phyloP scores from a whole-genome alignment of 1,140 invertebrate species.

The Apis laboriosa region DNA sequence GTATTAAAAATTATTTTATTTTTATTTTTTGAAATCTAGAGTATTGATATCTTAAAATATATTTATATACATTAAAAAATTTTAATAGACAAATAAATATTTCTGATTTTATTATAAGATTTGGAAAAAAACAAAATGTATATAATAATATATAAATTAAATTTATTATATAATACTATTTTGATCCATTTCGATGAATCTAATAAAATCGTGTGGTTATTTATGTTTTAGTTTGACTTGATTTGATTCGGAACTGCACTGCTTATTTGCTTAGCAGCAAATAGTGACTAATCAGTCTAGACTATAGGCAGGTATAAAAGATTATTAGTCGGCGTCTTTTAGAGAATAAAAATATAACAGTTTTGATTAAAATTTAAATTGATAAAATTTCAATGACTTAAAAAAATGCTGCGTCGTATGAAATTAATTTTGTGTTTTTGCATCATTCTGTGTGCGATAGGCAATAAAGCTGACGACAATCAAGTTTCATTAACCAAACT shows the following conservation, averaged over 20 bases:
- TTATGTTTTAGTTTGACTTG: slow-evolving; percentile 25
- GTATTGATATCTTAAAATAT: neutral
- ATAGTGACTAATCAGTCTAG: slow-evolving; percentile 22
- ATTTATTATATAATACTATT: neutral
- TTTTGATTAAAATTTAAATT: slow-evolving; percentile 7
- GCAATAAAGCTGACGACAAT: slow-evolving; percentile 70
- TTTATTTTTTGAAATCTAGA: neutral
- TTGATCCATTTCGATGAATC: neutral
- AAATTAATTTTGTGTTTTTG: slow-evolving; percentile 70
- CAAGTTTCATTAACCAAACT: slow-evolving; percentile 84
- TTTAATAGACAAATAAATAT: neutral
- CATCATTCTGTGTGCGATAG: slow-evolving; percentile 68
- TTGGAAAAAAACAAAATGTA: neutral
- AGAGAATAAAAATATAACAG: slow-evolving; percentile 10
- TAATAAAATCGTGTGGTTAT: neutral
- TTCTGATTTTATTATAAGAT: neutral
- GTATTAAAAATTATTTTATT: neutral
- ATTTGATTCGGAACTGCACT: slow-evolving; percentile 20
- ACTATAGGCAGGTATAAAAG: neutral
- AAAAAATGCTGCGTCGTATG: slow-evolving; percentile 62
- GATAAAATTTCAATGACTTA: slow-evolving; percentile 42
- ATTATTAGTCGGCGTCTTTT: neutral
- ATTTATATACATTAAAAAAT: neutral
- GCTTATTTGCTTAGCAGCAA: slow-evolving; percentile 15
- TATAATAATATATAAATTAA: neutral